Base-by-base conservation (phyloP, 92 coral and sea anemone species). In the Paragorgia papillata region DNA sequence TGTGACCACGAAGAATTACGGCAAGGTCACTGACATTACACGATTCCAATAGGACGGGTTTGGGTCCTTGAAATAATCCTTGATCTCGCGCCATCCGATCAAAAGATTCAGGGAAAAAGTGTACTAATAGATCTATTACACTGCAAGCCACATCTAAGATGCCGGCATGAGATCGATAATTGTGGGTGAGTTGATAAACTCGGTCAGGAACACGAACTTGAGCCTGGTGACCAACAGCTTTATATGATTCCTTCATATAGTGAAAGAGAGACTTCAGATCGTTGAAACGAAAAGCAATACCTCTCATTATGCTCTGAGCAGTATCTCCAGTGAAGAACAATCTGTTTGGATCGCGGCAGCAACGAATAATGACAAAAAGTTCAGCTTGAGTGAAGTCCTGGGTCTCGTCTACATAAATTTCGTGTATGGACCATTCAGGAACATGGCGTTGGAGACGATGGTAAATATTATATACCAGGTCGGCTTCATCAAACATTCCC, bases 381-480 rank as follows among this genome's bases (percentile, higher is more conserved):
- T 94, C 98, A 8, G 98, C 94, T 78, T 94, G 97, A 15, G 98
- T 88, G 85, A 94, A 94, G 66, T 94, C 98, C 80, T 94, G 98
- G 2, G 98, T 94, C 73, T 94, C 98, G 43, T 94, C 98, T 2
- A 94, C 98, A 54, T 91, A 94, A 27, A 94, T 82, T 32, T 86
- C 86, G 62, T 94, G 98, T 51, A 94, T 80, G 26, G 98, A 94
- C 98, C 97, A 94, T 7, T 83, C 85, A 7, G 88, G 97, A 15
- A 76, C 87, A 28, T 80, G 80, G 20, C 69, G 76, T 73, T 78
- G 83, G 22, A 94, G 85, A n/a, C 98, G 98, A 24, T 57, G 82
- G 71, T 88, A 85, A 69, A 94, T 81, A n/a, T 84, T 71, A 87
- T 83, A 78, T 15, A 90, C 97, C 34, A 94, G 59, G 73, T 94